Percentiles rank a stretch among this genome's conserved stretches.
Evolutionary conservation across 1,140 invertebrate genomes (phyloP).

Genomic region (Papilio polyxenes): DNA sequence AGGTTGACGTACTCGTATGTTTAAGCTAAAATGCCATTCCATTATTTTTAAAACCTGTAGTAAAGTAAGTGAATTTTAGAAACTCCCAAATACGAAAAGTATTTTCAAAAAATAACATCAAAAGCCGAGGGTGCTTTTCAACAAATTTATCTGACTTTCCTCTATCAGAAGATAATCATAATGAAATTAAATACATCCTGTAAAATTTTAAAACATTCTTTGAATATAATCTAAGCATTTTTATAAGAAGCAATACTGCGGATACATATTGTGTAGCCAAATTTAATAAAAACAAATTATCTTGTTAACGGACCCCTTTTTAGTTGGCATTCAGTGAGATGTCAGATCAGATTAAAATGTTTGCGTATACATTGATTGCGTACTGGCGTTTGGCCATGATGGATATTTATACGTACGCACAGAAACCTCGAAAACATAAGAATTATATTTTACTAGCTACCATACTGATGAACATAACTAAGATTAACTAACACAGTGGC

Average conservation of each 20-base stretch:
- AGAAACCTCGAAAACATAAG: neutral
- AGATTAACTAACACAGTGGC: too few species aligned
- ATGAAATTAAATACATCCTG: neutral
- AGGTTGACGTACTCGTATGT: too few species aligned
- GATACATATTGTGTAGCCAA: neutral
- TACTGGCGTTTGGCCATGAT: neutral
- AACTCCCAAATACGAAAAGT: neutral
- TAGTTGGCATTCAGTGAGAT: constrained; percentile 20
- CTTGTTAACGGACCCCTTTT: constrained; percentile 36
- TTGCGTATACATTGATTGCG: neutral
- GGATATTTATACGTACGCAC: neutral
- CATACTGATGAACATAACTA: too few species aligned
- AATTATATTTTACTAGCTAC: neutral
- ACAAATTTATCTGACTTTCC: neutral
- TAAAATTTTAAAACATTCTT: neutral
- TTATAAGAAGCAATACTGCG: neutral
- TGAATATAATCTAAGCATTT: neutral
- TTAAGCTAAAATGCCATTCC: too few species aligned
- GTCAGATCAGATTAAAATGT: constrained; percentile 19
- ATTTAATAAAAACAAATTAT: constrained; percentile 36
- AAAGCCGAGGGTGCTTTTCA: neutral
- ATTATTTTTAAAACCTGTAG: neutral
- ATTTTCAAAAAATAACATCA: neutral
- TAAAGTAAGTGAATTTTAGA: neutral
- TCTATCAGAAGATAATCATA: neutral